These are phyloP conservation scores for Lasioglossum pauxillum DNA, from an alignment of 2,888 invertebrate genomes.

Conservation along the genomic window DNA sequence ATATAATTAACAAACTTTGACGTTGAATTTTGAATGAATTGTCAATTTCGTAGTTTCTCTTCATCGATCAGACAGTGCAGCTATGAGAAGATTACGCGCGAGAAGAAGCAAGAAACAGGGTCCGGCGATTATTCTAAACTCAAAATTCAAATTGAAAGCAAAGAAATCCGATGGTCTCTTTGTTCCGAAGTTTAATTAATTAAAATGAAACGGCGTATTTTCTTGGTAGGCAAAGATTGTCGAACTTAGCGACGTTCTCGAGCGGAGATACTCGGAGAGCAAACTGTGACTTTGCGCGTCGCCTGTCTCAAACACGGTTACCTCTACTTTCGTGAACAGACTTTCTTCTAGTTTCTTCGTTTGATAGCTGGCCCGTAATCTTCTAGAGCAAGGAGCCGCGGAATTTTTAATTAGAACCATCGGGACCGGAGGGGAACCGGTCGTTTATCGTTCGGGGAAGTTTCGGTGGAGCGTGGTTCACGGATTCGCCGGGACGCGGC, in stretches of 20 bases:
- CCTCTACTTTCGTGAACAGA: constrained; percentile 3
- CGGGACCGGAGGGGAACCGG: background rate
- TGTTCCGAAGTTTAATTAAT: constrained; percentile 6
- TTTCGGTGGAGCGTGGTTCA: constrained; percentile 28
- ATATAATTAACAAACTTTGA: background rate
- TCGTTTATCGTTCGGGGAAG: constrained; percentile 40
- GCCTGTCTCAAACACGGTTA: constrained; percentile 7
- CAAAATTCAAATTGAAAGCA: background rate
- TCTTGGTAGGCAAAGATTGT: background rate
- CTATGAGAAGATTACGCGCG: background rate
- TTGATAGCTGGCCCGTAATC: background rate
- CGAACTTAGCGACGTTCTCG: background rate
- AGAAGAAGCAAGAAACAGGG: background rate
- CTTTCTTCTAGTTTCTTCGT: background rate
- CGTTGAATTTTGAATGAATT: background rate
- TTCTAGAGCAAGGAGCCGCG: constrained; percentile 2
- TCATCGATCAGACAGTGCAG: background rate
- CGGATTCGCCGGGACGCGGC: constrained; percentile 30
- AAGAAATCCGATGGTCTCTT: background rate
- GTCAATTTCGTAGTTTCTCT: background rate
- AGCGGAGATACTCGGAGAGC: background rate
- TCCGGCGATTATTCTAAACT: background rate
- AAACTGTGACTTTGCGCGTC: constrained; percentile 5
- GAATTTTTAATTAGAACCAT: constrained; percentile 56
- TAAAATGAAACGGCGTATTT: background rate